Percentiles rank a stretch among this genome's conserved stretches.
Evolutionary conservation across 2,797 vertebrate genomes (phyloP).

Genomic region (Peromyscus melanophrys): DNA sequence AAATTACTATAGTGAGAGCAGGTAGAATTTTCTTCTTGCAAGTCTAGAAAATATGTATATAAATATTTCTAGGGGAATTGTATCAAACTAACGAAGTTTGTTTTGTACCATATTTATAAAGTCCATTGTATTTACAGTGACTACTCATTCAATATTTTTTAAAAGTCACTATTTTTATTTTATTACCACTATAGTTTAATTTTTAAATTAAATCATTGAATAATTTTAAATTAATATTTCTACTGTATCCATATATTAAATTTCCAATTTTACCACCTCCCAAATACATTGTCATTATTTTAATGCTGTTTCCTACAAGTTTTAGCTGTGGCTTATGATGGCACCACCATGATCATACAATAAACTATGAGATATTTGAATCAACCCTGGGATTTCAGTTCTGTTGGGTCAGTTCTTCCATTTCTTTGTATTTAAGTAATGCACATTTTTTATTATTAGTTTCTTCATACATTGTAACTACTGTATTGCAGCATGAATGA

Average conservation of each 20-base stretch:
- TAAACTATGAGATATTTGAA: background rate
- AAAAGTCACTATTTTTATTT: background rate
- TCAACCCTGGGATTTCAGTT: background rate
- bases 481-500: background rate
- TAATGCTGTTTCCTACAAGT: background rate
- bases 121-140: background rate
- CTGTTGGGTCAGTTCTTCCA: background rate
- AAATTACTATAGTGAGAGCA: background rate
- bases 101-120: background rate
- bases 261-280: background rate
- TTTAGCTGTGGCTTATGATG: background rate
- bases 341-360: too few relatives aligned
- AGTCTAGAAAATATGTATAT: background rate
- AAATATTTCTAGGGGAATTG: background rate
- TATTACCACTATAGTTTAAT: background rate
- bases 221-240: background rate
- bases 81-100: background rate
- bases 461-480: background rate
- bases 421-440: background rate
- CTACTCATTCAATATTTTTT: background rate
- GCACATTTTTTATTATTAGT: background rate
- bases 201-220: background rate
- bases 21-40: background rate
- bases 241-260: background rate
- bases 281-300: background rate